Base-by-base conservation (phyloP, 2,888 invertebrate species). In the Allophyes oxyacanthae region DNA sequence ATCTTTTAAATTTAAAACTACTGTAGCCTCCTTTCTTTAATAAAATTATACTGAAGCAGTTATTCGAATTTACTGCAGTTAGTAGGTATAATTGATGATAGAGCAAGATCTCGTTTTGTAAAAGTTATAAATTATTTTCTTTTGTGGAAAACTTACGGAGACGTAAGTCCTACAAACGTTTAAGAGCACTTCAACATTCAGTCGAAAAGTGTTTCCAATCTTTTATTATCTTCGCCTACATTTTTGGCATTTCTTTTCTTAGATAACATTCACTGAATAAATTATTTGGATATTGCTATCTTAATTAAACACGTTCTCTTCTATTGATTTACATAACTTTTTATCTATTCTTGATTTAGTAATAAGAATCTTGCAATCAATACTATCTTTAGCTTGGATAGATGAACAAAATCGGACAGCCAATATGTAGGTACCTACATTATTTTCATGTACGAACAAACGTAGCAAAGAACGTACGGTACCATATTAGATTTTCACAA, bases 101-200 rank as follows among this genome's bases (percentile, higher is more conserved):
- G 64, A 73, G 61, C 68, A 61, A 71, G 67, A 76, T 70, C 64
- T 78, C 62, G 56, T 75, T 78, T 64, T 67, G 58, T 52, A 64
- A 45, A 79, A 77, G 75, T 81, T 81, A 76, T 77, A 78, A 82
- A 83, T 80, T 83, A 61, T 61, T 72, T 78, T 78, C 73, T 72
- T 60, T 64, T 69, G 66, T 64, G 64, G 54, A 60, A 76, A 82
- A 81, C 77, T 82, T 79, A 73, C 70, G 50, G 58, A 72, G 67
- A 74, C 65, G 68, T 58, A 49, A 67, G 62, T 72, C 72, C 64
- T 77, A 69, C 70, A 72, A 77, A 79, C 72, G 73, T 78, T 77
- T 75, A 68, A 79, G 78, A 82, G 75, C 72, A 71, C 79, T 79
- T 61, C 61, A 57, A 77, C 70, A 74, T 64, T 72, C 64, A 68